Evolutionary conservation across 1,140 invertebrate genomes (phyloP).

Genomic region (Sinella curviseta): DNA sequence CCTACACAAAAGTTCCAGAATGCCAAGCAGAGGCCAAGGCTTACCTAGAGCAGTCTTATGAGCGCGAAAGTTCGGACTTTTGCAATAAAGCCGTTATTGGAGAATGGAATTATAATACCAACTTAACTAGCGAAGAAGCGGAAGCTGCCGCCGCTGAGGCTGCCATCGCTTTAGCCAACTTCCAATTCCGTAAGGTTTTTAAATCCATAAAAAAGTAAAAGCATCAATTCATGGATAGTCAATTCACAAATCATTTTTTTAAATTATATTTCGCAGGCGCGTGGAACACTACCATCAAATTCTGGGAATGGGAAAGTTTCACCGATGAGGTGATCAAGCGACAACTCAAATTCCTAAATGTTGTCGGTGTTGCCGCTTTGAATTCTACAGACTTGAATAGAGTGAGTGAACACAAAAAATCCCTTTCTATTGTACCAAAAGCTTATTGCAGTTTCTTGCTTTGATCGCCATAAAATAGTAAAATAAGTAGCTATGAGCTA

Average conservation of each 20-base stretch:
- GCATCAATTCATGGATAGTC: conserved; percentile 75
- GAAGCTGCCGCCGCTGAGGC: conserved; percentile 56
- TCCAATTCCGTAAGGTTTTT: no score
- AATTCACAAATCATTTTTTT: no score
- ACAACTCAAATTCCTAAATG: conserved; percentile 74
- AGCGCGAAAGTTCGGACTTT: conserved; percentile 33
- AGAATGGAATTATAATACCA: conserved; percentile 25
- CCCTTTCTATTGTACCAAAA: background rate
- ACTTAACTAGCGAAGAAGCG: background rate
- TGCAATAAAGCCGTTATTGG: conserved; percentile 25
- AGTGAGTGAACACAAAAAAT: conserved; percentile 59
- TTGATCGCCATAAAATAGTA: no score
- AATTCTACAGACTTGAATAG: conserved; percentile 78
- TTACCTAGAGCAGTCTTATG: conserved; percentile 43
- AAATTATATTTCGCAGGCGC: conserved; percentile 76
- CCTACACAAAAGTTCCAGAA: background rate
- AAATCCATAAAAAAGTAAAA: background rate
- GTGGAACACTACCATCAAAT: conserved; percentile 66
- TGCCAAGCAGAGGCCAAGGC: conserved; percentile 40
- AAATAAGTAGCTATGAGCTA: no score
- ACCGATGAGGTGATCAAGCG: conserved; percentile 70
- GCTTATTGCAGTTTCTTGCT: background rate
- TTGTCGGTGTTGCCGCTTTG: conserved; percentile 79
- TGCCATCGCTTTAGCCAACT: conserved; percentile 62
- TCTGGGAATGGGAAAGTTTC: conserved; percentile 66